Percentiles rank a stretch among this genome's conserved stretches.
Evolutionary conservation across 2,888 invertebrate species (phyloP).

Genomic region (Amphipyra berbera): DNA sequence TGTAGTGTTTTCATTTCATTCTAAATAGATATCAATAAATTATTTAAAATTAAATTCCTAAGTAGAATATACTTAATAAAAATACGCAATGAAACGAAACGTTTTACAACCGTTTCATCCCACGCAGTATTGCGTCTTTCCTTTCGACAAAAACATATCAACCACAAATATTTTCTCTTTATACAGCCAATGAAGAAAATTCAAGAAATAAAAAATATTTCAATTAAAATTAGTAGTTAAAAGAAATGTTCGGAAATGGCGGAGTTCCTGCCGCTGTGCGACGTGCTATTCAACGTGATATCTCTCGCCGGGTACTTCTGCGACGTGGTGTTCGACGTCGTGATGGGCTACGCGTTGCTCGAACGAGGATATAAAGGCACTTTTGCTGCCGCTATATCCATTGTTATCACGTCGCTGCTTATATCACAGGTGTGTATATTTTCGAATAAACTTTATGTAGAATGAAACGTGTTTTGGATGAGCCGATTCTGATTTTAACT

Average conservation of each 20-base stretch:
- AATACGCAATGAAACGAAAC: slow-evolving; percentile 6
- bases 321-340: slow-evolving; percentile 96
- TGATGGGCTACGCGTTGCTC: slow-evolving; percentile 95
- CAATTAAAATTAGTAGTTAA: slow-evolving; percentile 53
- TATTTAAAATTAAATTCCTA: no score
- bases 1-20: no score
- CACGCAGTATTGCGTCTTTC: slow-evolving; percentile 25
- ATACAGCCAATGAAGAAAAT: slow-evolving; percentile 59
- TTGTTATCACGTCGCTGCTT: slow-evolving; percentile 93
- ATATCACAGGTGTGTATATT: slow-evolving; percentile 91
- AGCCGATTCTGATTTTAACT: no score
- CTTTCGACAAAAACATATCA: slow-evolving; percentile 29
- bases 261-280: slow-evolving; percentile 97
- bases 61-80: no score
- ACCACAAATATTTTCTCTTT: slow-evolving; percentile 28
- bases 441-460: not conserved
- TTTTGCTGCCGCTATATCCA: slow-evolving; percentile 92
- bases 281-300: slow-evolving; percentile 97
- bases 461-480: slow-evolving; percentile 3
- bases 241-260: slow-evolving; percentile 89
- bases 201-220: slow-evolving; percentile 49
- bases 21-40: no score
- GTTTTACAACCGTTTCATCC: not conserved
- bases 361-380: slow-evolving; percentile 91
- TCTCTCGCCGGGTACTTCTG: slow-evolving; percentile 97